These are phyloP conservation scores for Melipona quadrifasciata DNA, from an alignment of 1,140 invertebrate species.

Conservation along the genomic window DNA sequence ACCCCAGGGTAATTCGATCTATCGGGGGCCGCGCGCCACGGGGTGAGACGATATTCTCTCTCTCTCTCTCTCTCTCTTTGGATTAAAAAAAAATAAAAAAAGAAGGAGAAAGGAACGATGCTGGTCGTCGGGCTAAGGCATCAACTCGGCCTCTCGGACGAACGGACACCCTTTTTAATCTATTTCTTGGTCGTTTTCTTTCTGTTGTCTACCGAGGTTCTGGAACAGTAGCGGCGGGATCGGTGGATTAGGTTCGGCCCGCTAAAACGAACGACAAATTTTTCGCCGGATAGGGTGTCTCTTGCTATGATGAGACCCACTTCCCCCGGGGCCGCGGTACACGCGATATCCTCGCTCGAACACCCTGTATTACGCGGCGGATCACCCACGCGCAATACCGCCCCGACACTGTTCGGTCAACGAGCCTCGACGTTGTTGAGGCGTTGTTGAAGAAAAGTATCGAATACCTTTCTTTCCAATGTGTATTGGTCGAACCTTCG, in stretches of 20 bases:
- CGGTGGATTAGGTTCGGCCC: slow-evolving; percentile 62
- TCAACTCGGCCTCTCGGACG: slow-evolving; percentile 32
- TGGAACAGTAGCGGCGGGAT: slow-evolving; percentile 64
- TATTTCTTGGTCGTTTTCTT: slow-evolving; percentile 42
- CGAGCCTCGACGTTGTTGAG: slow-evolving; percentile 1
- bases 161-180: slow-evolving; percentile 41
- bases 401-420: slow-evolving; percentile 29
- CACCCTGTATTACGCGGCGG: slow-evolving; percentile 65
- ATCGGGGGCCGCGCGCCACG: slow-evolving; percentile 29
- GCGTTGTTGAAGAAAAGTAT: background rate
- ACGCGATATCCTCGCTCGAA: slow-evolving; percentile 60
- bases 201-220: slow-evolving; percentile 33
- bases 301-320: slow-evolving; percentile 48
- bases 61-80: slow-evolving; percentile 27
- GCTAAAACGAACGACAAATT: slow-evolving; percentile 61
- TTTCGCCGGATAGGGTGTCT: slow-evolving; percentile 65
- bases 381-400: slow-evolving; percentile 60
- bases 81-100: slow-evolving; percentile 3
- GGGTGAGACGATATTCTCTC: slow-evolving; percentile 46
- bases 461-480: background rate
- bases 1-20: slow-evolving; percentile 69
- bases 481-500: background rate
- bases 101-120: background rate
- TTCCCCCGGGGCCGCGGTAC: slow-evolving; percentile 11
- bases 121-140: background rate